phyloP scores from a whole-genome alignment of 1,140 invertebrate genomes.

The Phymastichus coffea region DNA sequence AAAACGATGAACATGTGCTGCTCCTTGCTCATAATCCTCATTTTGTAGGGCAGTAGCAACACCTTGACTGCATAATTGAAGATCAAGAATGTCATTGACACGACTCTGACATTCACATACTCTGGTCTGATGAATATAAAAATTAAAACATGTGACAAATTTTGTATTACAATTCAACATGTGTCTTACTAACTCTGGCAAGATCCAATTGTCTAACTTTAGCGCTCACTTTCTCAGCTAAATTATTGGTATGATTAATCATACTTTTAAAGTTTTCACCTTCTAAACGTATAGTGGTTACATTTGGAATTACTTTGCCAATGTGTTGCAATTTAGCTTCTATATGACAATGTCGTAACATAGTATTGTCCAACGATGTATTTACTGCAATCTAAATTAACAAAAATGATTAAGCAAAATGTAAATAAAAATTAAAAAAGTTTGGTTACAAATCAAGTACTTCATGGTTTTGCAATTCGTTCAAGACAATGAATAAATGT shows the following conservation, averaged over 20 bases:
- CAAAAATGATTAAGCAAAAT: conserved; percentile 4
- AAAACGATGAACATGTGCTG: conserved; percentile 92
- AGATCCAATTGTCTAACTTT: conserved; percentile 94
- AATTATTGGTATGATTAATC: conserved; percentile 82
- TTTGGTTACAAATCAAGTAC: conserved; percentile 32
- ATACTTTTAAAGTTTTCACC: conserved; percentile 76
- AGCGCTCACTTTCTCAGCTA: conserved; percentile 92
- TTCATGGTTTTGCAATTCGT: conserved; percentile 45
- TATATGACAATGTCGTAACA: conserved; percentile 62
- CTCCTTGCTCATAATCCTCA: conserved; percentile 91
- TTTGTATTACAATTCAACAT: conserved; percentile 18
- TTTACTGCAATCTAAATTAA: conserved; percentile 60
- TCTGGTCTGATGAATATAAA: conserved; percentile 78
- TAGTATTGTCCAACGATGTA: conserved; percentile 62
- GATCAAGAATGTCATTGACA: conserved; percentile 94
- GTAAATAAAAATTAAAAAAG: conserved; percentile 24
- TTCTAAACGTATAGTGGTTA: conserved; percentile 70
- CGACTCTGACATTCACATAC: conserved; percentile 93
- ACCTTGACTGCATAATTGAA: conserved; percentile 93
- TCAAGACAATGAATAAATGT: conserved; percentile 39
- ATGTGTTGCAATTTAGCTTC: conserved; percentile 68
- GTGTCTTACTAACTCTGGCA: conserved; percentile 73
- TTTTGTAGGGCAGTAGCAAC: conserved; percentile 89
- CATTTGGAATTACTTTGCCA: conserved; percentile 66
- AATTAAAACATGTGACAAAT: too few relatives aligned